phyloP scores from a whole-genome alignment of 1,140 invertebrate species.

The Teleopsis dalmanni region DNA sequence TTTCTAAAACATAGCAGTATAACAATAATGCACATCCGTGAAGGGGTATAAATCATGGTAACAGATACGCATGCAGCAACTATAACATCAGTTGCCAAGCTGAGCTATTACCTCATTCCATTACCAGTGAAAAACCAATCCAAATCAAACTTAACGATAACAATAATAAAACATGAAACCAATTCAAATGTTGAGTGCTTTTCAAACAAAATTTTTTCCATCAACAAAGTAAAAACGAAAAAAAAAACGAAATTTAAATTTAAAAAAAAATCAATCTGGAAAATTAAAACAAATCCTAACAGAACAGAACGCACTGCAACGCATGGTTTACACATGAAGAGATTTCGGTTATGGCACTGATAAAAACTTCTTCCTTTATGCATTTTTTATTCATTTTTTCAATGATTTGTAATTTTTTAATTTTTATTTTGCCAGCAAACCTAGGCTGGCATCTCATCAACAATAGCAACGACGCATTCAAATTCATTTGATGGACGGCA shows the following conservation, averaged over 20 bases:
- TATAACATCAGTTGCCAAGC: neutral
- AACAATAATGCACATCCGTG: too few relatives aligned
- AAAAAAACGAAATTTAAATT: slow-evolving; percentile 13
- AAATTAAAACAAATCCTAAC: slow-evolving; percentile 44
- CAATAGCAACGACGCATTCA: slow-evolving; percentile 43
- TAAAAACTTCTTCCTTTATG: slow-evolving; percentile 1
- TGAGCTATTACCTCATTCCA: too few relatives aligned
- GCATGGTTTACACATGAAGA: slow-evolving; percentile 18
- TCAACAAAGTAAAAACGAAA: slow-evolving; percentile 4
- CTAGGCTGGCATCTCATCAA: slow-evolving; percentile 30
- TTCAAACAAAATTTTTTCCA: slow-evolving; percentile 39
- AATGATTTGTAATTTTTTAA: slow-evolving; percentile 2
- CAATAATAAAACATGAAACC: slow-evolving; percentile 43
- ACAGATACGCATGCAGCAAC: neutral
- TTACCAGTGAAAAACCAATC: neutral
- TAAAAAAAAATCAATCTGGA: too few relatives aligned
- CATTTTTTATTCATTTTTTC: neutral
- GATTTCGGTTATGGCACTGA: slow-evolving; percentile 10
- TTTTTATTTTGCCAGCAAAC: slow-evolving; percentile 9
- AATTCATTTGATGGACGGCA: slow-evolving; percentile 40
- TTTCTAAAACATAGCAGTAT: too few relatives aligned
- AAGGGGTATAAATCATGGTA: too few relatives aligned
- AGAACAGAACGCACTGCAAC: slow-evolving; percentile 17
- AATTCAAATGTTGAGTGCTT: slow-evolving; percentile 43
- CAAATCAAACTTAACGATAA: slow-evolving; percentile 40